A percentile compares a stretch with the other conserved stretches of the same genome.
These are phyloP conservation scores for Anthophora plumipes DNA, from an alignment of 2,888 invertebrate species.

Conservation along the genomic window DNA sequence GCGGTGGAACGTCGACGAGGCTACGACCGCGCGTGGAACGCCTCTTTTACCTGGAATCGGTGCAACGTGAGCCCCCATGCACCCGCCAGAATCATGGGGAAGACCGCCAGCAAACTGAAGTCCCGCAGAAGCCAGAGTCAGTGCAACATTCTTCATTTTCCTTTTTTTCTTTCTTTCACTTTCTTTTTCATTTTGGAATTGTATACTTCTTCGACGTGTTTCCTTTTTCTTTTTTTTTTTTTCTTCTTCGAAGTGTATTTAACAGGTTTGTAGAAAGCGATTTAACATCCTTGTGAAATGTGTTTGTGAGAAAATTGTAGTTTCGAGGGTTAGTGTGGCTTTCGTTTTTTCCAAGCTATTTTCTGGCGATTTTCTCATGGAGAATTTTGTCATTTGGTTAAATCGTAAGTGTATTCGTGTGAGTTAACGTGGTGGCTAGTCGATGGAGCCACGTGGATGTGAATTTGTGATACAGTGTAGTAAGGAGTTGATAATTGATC, in stretches of 20 bases:
- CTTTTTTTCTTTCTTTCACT: background rate
- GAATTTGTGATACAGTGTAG: no score
- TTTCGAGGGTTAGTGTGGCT: background rate
- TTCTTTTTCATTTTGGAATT: background rate
- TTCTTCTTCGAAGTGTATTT: no score
- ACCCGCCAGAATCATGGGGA: conserved; percentile 76
- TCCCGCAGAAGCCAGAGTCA: conserved; percentile 79
- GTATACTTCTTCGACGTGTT: background rate
- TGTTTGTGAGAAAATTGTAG: background rate
- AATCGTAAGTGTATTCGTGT: no score
- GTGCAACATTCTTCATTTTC: conserved; percentile 55
- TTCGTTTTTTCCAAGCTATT: background rate
- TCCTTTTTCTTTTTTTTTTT: no score
- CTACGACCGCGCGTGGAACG: conserved; percentile 10
- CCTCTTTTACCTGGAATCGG: conserved; percentile 43
- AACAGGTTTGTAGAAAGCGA: no score
- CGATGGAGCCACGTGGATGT: no score
- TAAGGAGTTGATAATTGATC: no score
- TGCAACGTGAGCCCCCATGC: conserved; percentile 59
- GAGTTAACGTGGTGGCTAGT: no score
- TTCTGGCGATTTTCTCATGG: no score
- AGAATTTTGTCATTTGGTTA: no score
- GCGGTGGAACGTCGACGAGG: conserved; percentile 36
- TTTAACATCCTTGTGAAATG: background rate
- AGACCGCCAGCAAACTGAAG: conserved; percentile 79